Conservation (phyloP, 1,140 invertebrate genomes). For the Brachionus rubens region DNA sequence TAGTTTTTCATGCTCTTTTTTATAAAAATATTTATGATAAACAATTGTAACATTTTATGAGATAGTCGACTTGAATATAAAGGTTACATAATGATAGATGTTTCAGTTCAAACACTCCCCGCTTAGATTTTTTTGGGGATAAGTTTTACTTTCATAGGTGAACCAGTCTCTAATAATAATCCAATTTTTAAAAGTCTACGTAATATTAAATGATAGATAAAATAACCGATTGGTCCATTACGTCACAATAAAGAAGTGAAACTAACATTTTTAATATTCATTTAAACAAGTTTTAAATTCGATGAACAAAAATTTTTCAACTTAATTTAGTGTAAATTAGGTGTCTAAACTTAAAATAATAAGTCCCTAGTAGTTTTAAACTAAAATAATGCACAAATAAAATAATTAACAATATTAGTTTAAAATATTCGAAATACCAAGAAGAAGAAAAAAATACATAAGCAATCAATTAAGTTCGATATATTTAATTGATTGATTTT, state of each 20-base stretch:
- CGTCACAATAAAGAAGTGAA: no score
- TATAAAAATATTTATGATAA: background rate
- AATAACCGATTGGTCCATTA: no score
- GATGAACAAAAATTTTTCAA: no score
- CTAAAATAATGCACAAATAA: conserved; percentile 28
- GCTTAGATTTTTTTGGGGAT: background rate
- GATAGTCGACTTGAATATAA: background rate
- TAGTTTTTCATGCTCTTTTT: background rate
- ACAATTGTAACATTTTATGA: background rate
- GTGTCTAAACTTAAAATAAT: conserved; percentile 36
- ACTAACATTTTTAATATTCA: background rate
- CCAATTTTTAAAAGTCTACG: background rate
- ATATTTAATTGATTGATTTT: conserved; percentile 40
- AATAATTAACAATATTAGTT: conserved; percentile 32
- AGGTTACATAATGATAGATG: conserved; percentile 25
- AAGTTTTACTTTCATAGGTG: background rate
- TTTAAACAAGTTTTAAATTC: background rate
- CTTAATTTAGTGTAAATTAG: conserved; percentile 1
- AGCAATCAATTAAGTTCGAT: conserved; percentile 32
- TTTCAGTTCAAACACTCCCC: background rate
- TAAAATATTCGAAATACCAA: conserved; percentile 31
- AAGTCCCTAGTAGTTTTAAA: conserved; percentile 13
- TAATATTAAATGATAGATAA: background rate
- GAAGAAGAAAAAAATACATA: no score
- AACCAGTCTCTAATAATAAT: background rate